Conservation (phyloP, 2,113 vertebrate genomes). For the Nothobranchius furzeri region DNA sequence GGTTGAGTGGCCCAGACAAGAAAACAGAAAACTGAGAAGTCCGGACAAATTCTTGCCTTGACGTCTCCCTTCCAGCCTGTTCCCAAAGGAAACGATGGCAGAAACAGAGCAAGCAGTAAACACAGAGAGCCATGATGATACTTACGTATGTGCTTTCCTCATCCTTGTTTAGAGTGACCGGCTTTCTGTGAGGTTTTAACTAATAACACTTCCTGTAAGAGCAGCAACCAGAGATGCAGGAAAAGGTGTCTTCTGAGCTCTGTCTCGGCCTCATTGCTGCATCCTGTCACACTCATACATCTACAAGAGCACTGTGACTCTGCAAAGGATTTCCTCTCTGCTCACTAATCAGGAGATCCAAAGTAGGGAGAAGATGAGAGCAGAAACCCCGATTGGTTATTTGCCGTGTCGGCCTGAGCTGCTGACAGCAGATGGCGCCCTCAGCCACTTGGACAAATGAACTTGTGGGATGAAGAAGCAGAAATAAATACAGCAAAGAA, state of each 20-base stretch:
- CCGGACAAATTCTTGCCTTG: constrained; percentile 9
- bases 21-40: constrained; percentile 19
- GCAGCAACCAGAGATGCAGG: constrained; percentile 9
- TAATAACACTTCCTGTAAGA: not conserved
- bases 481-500: not conserved
- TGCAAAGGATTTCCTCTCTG: constrained; percentile 46
- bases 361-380: constrained; percentile 16
- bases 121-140: constrained; percentile 1
- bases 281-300: not conserved
- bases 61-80: constrained; percentile 26
- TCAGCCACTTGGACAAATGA: constrained; percentile 34
- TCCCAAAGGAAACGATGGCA: constrained; percentile 4
- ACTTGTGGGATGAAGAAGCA: not conserved
- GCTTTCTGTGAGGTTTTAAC: not conserved
- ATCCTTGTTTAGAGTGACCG: not conserved
- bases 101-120: constrained; percentile 16
- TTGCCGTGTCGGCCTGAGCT: constrained; percentile 13
- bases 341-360: constrained; percentile 33
- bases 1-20: constrained; percentile 48
- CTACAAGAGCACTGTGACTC: constrained; percentile 22
- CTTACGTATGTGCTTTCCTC: constrained; percentile 15
- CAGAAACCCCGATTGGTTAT: not conserved
- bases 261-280: constrained; percentile 33
- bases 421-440: constrained; percentile 52
- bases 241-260: constrained; percentile 23